Conservation (phyloP, 2,888 invertebrate species). For the Lissocephala sabroskyi region DNA sequence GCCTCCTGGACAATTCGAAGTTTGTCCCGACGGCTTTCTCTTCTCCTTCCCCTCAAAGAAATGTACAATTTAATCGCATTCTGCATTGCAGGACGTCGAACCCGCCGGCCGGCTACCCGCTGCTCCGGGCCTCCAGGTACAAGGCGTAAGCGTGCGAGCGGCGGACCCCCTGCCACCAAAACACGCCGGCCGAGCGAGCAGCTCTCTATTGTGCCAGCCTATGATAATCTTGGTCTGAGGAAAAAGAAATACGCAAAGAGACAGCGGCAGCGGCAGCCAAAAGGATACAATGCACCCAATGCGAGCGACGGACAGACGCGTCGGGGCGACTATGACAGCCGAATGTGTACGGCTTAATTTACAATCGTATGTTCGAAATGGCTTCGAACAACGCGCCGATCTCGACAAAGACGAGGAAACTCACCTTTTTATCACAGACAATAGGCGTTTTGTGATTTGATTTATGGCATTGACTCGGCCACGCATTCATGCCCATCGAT, state of each 20-base stretch:
- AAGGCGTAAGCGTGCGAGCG: too few species aligned
- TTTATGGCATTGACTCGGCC: background rate
- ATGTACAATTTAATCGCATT: background rate
- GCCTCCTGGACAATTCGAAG: too few species aligned
- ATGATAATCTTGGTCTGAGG: slow-evolving; percentile 1
- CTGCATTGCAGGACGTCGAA: background rate
- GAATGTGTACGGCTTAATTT: slow-evolving; percentile 2
- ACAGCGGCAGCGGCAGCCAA: too few species aligned
- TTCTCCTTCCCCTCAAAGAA: background rate
- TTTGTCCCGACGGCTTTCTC: too few species aligned
- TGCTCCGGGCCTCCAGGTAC: too few species aligned
- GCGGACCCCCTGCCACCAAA: background rate
- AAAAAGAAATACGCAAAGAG: too few species aligned
- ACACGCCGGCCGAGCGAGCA: too few species aligned
- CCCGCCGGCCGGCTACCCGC: too few species aligned
- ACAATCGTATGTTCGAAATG: background rate
- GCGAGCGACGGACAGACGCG: background rate
- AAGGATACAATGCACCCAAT: background rate
- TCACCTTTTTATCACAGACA: background rate
- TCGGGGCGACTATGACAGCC: too few species aligned
- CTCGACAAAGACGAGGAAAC: background rate
- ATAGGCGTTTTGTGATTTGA: slow-evolving; percentile 4
- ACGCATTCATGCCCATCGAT: background rate
- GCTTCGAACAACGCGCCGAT: background rate
- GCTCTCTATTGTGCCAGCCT: background rate